Conservation (phyloP, 1,140 invertebrate genomes). For the Orius insidiosus region DNA sequence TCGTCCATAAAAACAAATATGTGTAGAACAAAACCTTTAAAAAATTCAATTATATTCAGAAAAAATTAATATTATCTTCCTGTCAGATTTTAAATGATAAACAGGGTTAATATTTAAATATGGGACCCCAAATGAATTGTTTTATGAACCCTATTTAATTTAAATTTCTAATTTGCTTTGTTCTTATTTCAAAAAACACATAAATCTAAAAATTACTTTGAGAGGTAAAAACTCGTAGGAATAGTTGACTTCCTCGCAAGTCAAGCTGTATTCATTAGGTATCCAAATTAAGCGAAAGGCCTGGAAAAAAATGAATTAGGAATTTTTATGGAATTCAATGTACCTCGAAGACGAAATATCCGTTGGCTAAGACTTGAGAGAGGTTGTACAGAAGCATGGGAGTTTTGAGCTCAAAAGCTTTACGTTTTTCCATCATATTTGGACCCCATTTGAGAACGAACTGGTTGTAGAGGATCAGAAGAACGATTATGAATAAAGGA, state of each 20-base stretch:
- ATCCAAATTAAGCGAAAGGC: constrained; percentile 12
- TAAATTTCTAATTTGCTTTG: no score
- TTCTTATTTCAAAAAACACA: no score
- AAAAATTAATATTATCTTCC: no score
- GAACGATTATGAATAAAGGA: constrained; percentile 32
- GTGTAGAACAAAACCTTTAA: constrained; percentile 4
- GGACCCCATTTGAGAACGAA: constrained; percentile 58
- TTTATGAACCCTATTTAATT: no score
- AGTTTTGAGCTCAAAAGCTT: constrained; percentile 30
- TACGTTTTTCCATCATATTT: constrained; percentile 33
- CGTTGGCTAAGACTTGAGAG: constrained; percentile 30
- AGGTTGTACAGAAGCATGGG: constrained; percentile 37
- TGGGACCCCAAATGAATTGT: no score
- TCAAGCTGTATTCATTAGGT: constrained; percentile 53
- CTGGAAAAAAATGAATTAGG: no score
- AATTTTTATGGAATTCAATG: no score
- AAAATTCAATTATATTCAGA: no score
- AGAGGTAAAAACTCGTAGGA: constrained; percentile 28
- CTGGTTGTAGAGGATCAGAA: constrained; percentile 46
- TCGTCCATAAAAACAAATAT: constrained; percentile 30
- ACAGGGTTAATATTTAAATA: no score
- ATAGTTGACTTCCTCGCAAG: constrained; percentile 58
- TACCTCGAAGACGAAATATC: constrained; percentile 30
- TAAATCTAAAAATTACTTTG: constrained; percentile 3
- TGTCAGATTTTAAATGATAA: no score